Conservation (phyloP, 2,888 invertebrate species). For the Trissoscelio sp. region DNA sequence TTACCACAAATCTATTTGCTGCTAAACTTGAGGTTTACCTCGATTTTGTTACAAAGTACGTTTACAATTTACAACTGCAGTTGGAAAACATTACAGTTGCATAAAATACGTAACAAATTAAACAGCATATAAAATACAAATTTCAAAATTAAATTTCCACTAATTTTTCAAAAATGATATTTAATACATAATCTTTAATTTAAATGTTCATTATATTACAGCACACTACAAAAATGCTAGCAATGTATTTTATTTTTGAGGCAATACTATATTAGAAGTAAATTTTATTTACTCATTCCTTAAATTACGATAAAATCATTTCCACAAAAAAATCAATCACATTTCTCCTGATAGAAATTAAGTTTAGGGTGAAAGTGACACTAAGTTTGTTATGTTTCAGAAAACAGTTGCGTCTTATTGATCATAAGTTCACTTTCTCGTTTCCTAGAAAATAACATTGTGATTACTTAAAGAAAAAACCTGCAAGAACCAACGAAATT, state of each 20-base stretch:
- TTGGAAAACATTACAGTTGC: slow-evolving; percentile 41
- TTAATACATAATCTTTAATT: too few relatives aligned
- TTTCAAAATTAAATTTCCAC: too few relatives aligned
- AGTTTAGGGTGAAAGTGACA: slow-evolving; percentile 46
- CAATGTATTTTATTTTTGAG: too few relatives aligned
- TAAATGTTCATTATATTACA: too few relatives aligned
- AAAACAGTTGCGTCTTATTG: slow-evolving; percentile 22
- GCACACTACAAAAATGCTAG: too few relatives aligned
- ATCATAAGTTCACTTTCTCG: slow-evolving; percentile 31
- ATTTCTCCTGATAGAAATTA: slow-evolving; percentile 16
- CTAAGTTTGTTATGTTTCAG: slow-evolving; percentile 9
- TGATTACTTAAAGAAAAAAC: slow-evolving; percentile 9
- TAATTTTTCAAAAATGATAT: too few relatives aligned
- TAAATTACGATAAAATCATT: slow-evolving; percentile 1
- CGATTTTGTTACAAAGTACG: slow-evolving; percentile 40
- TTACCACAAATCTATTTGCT: slow-evolving; percentile 62
- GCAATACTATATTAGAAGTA: too few relatives aligned
- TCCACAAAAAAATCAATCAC: background rate
- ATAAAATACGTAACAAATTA: slow-evolving; percentile 4
- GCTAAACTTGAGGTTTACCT: slow-evolving; percentile 55
- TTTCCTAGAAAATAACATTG: slow-evolving; percentile 11
- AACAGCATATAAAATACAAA: background rate
- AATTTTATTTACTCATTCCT: background rate
- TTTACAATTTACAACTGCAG: slow-evolving; percentile 61
- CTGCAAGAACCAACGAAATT: slow-evolving; percentile 5